Evolutionary conservation across 2,888 invertebrate species (phyloP).

Genomic region (Cistogaster globosa): DNA sequence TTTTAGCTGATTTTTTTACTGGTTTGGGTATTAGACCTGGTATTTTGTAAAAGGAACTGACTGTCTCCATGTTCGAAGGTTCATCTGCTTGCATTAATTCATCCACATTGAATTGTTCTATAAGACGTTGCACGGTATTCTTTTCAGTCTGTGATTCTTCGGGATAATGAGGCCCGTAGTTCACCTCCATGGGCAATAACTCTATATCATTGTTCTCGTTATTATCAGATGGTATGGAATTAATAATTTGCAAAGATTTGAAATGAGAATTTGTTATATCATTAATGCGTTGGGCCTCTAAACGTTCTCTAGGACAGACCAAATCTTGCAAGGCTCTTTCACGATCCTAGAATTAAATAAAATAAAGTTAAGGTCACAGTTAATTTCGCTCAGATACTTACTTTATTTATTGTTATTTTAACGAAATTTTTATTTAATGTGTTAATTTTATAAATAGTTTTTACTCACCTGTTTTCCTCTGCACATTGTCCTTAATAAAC

Average conservation of each 20-base stretch:
- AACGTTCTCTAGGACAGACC: conserved; percentile 80
- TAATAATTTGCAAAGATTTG: conserved; percentile 81
- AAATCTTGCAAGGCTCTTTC: conserved; percentile 78
- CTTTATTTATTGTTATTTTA: neutral
- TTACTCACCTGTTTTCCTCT: conserved; percentile 88
- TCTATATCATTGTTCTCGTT: conserved; percentile 82
- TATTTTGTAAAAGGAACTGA: conserved; percentile 73
- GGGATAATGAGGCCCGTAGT: conserved; percentile 72
- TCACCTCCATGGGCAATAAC: conserved; percentile 75
- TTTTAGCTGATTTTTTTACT: conserved; percentile 80
- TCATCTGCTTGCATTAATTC: conserved; percentile 82
- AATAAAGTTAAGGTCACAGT: neutral
- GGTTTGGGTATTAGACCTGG: conserved; percentile 80
- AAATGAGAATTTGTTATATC: conserved; percentile 81
- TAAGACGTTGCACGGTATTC: conserved; percentile 77
- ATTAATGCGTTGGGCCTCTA: conserved; percentile 80
- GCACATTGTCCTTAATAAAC: conserved; percentile 88
- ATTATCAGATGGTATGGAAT: conserved; percentile 81
- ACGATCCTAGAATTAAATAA: conserved; percentile 76
- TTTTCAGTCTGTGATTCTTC: conserved; percentile 76
- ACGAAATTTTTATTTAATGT: neutral
- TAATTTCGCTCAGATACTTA: too few species aligned
- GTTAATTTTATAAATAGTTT: neutral
- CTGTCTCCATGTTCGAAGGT: conserved; percentile 70
- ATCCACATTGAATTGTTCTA: conserved; percentile 80